These are phyloP conservation scores for Brachymystax lenok DNA, from an alignment of 2,797 vertebrate species.

Conservation along the genomic window DNA sequence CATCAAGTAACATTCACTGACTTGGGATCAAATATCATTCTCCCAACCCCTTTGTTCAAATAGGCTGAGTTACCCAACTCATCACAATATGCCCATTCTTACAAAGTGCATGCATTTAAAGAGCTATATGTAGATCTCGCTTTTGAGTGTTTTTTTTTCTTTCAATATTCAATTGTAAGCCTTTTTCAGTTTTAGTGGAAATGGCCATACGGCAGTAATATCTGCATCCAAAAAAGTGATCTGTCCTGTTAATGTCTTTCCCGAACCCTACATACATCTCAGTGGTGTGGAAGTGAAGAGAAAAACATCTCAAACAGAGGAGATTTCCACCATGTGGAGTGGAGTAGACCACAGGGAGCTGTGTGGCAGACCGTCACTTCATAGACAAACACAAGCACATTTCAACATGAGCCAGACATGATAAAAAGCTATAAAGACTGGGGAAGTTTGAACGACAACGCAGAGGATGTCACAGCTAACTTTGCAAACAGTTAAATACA, in stretches of 20 bases:
- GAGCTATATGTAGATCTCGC: not conserved
- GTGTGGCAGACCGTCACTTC: not conserved
- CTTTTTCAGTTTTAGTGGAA: not conserved
- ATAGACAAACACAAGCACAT: not conserved
- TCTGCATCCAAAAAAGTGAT: constrained; percentile 6
- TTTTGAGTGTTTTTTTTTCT: not conserved
- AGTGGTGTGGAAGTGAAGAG: constrained; percentile 31
- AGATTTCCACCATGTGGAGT: constrained; percentile 2
- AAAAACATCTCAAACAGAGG: constrained; percentile 13
- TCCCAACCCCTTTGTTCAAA: not conserved
- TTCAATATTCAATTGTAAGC: not conserved
- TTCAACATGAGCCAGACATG: not conserved
- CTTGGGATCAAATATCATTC: not conserved
- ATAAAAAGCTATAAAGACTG: not conserved
- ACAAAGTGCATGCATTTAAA: not conserved
- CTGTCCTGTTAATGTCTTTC: constrained; percentile 25
- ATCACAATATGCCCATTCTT: not conserved
- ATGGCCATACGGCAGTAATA: not conserved
- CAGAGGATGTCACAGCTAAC: not conserved
- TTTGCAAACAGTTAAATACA: no score
- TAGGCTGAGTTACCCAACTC: not conserved
- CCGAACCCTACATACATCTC: constrained; percentile 15
- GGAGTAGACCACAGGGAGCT: not conserved
- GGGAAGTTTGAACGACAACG: not conserved
- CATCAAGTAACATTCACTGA: not conserved